Evolutionary conservation across 2,797 vertebrate species (phyloP), one percentile per base, ranked within the genome.

Genomic region (Cirrhinus mrigala): DNA sequence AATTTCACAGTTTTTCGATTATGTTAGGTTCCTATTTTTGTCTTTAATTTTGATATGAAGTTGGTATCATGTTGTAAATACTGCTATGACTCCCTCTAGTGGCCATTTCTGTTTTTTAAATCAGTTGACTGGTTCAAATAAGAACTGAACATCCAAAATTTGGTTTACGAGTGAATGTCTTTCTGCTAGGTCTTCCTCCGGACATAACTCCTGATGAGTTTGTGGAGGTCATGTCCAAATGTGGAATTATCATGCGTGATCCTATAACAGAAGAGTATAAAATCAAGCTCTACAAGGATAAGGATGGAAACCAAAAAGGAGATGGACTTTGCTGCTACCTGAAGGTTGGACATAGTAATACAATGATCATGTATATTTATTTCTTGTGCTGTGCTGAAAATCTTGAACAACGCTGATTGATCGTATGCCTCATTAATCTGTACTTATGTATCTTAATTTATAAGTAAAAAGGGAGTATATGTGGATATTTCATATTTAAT

Each of bases 311-410:
- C 91, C 96, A 97, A 84, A 99, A 99, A 93, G 97, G 97, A 86
- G 98, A 99, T 14, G 97, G 98, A 6, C 96, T 99, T 81, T 99
- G 98, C 94, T 99, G 98, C 93, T 99, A 98, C 89, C 95, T 99
- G 11, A 99, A 98, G 97, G 96, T 97, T 50, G 27, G 83, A 24
- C 44, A 18, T 33, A 56, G 20, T 80, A 33, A 16, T 18, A 18
- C 9, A 44, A 27, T 0, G 15, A 18, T 46, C 37, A 44, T 40
- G 52, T 16, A n/a, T 29, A 14, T 71, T 56, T 70, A 29, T 64
- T 16, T 7, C 27, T 66, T 66, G 27, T 33, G 27, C 62, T 7
- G 2, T 64, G 24, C 62, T 64, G 14, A 64, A 64, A 64, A 66
- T 66, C 12, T 33, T 66, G 15, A 64, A 64, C 18, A 7, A 18